Base-by-base conservation (phyloP, 2,888 invertebrate genomes). In the Acanthopleura granulata region DNA sequence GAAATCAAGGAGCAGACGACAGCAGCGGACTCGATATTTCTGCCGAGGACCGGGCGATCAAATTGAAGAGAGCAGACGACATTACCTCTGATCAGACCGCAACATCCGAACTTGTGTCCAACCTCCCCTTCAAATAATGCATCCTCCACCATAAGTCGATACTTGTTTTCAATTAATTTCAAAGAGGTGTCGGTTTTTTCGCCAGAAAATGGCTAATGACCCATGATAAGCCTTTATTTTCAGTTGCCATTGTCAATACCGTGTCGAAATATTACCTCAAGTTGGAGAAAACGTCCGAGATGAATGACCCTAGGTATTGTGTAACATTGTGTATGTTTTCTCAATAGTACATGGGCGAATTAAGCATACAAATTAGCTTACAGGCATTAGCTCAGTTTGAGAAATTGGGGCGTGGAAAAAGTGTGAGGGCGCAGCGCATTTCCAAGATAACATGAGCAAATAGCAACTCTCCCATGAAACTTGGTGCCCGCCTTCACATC, bases 1-100 rank as follows among this genome's bases (percentile, higher is more conserved):
- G 57, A 57, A 57, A 57, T 57, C 57, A 57, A 57, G 22, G 57
- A 57, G 57, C 57, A 57, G 57, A 57, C 57, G 57, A 57, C 57
- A 18, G 57, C 12, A 57, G n/a, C 40, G 40, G 40, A 12, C 22
- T 57, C 57, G 57, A 57, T 57, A 18, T 4, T 18, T n/a, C 22
- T 57, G 57, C 40, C 40, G 22, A 57, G 57, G 22, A 57, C 18
- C 12, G 22, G 57, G 22, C 57, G 57, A 57, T 57, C 57, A 57
- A 57, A 57, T 57, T 57, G 57, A 57, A 57, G 57, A 3, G 57
- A 22, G 57, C 57, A 57, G 57, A 22, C 57, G 22, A 57, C 57
- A 57, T 57, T 57, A 57, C 57, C 57, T 57, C n/a, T 57, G 57
- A 57, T 57, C 57, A 57, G n/a, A n/a, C 57, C 22, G 12, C 18